Conservation (phyloP, 1,140 invertebrate genomes). For the Aphaenogaster floridana region DNA sequence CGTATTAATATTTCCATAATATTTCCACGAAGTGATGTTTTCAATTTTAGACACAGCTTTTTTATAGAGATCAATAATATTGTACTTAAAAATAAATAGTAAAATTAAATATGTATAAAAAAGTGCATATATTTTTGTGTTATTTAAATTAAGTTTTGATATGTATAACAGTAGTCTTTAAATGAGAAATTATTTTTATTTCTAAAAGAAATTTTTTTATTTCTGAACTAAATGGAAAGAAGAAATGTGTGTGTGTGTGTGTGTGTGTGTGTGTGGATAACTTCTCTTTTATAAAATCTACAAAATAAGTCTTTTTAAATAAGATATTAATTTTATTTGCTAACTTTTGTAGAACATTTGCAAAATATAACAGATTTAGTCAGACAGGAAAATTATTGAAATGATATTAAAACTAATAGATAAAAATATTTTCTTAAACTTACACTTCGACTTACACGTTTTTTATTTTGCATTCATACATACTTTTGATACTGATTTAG, state of each 20-base stretch:
- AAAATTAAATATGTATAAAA: background rate
- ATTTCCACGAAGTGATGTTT: background rate
- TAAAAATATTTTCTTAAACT: background rate
- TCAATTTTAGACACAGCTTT: background rate
- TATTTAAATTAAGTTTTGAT: constrained; percentile 9
- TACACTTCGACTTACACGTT: background rate
- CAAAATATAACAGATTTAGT: background rate
- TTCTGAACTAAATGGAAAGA: background rate
- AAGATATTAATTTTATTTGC: background rate
- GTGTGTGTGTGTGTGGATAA: too few species aligned
- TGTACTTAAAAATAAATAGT: background rate
- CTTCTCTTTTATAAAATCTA: background rate
- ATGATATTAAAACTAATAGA: background rate
- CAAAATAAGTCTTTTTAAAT: background rate
- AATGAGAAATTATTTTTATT: background rate
- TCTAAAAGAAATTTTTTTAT: background rate
- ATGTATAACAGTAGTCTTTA: background rate
- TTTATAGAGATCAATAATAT: background rate
- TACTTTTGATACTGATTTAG: background rate
- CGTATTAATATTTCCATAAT: background rate
- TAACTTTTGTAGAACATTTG: background rate
- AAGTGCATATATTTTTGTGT: background rate
- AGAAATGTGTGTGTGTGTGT: too few species aligned
- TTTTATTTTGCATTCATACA: background rate
- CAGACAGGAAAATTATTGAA: background rate